phyloP scores from a whole-genome alignment of 2,113 vertebrate genomes.

The Ameiurus melas region DNA sequence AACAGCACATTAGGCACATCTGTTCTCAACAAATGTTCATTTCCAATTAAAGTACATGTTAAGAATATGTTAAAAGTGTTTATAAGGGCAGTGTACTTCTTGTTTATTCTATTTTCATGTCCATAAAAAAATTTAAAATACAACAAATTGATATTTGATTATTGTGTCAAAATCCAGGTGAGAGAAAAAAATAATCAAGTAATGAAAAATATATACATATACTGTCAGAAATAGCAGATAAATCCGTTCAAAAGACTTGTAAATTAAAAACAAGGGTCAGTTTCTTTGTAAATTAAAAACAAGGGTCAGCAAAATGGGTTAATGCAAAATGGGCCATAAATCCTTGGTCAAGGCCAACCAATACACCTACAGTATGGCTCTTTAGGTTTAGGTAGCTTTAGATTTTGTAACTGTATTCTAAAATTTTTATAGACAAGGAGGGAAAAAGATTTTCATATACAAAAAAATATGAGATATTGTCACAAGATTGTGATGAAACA shows the following conservation, averaged over 20 bases:
- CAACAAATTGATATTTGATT: background rate
- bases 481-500: background rate
- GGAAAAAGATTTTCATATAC: background rate
- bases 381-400: background rate
- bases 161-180: background rate
- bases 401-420: background rate
- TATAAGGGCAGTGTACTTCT: background rate
- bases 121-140: background rate
- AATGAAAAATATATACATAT: no score
- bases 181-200: background rate
- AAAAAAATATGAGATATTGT: background rate
- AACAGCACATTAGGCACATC: constrained; percentile 47
- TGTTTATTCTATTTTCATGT: background rate
- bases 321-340: background rate
- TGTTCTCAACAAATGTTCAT: constrained; percentile 20
- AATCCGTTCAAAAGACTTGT: background rate
- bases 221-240: background rate
- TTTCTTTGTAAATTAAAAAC: background rate
- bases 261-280: background rate
- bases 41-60: constrained; percentile 2
- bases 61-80: background rate
- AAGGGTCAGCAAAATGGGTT: background rate
- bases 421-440: background rate
- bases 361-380: background rate
- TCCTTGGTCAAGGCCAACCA: background rate